Percentiles rank a stretch among this genome's conserved stretches.
These are phyloP conservation scores for Anabas testudineus DNA, from an alignment of 2,797 vertebrate genomes.

Conservation along the genomic window DNA sequence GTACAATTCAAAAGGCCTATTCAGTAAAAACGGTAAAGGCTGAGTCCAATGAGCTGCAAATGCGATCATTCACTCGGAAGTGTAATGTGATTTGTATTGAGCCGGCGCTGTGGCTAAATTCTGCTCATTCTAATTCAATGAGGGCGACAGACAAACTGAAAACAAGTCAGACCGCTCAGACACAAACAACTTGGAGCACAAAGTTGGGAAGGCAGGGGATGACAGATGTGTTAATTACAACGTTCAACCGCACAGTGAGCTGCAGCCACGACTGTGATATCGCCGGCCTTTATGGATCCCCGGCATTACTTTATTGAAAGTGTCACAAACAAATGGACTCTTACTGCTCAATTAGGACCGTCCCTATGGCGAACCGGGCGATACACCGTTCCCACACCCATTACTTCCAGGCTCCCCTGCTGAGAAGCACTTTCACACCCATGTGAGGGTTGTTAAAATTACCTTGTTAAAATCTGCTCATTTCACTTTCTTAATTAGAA, in stretches of 20 bases:
- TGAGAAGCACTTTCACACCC: constrained; percentile 76
- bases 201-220: constrained; percentile 7
- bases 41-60: constrained; percentile 74
- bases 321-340: constrained; percentile 44
- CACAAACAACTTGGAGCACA: constrained; percentile 23
- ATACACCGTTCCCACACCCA: constrained; percentile 59
- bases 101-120: constrained; percentile 37
- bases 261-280: background rate
- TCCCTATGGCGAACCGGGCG: constrained; percentile 7
- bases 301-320: constrained; percentile 4
- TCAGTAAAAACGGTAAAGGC: constrained; percentile 42
- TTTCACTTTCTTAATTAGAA: constrained; percentile 74
- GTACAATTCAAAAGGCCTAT: constrained; percentile 44
- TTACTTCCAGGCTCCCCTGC: constrained; percentile 61
- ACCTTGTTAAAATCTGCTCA: constrained; percentile 76
- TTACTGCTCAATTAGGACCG: constrained; percentile 41
- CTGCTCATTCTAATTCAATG: constrained; percentile 60
- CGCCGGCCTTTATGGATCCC: background rate
- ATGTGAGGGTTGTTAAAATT: constrained; percentile 62
- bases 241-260: constrained; percentile 8
- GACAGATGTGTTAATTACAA: constrained; percentile 29
- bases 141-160: constrained; percentile 35
- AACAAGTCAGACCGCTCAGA: constrained; percentile 30
- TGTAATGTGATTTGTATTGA: constrained; percentile 63
- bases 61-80: constrained; percentile 61